Conservation (phyloP, 2,888 invertebrate genomes). For the Embidobia sp. region DNA sequence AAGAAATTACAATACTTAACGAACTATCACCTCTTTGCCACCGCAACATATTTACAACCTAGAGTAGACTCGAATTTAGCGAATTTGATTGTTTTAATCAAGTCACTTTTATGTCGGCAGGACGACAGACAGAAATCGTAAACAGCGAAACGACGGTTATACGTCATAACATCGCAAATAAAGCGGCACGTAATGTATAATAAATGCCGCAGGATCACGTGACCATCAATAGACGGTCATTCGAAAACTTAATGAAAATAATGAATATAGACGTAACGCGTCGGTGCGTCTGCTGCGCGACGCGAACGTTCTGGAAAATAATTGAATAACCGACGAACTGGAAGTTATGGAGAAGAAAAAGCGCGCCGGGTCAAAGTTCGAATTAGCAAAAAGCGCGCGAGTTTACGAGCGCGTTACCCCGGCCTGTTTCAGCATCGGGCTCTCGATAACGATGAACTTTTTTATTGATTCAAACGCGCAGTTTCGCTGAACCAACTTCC, state of each 20-base stretch:
- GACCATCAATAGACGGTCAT: slow-evolving; percentile 6
- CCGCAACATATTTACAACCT: too few relatives aligned
- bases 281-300: background rate
- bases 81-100: background rate
- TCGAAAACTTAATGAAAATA: slow-evolving; percentile 9
- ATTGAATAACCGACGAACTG: background rate
- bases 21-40: too few relatives aligned
- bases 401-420: background rate
- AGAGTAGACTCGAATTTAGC: background rate
- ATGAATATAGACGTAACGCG: slow-evolving; percentile 4
- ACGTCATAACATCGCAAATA: slow-evolving; percentile 3
- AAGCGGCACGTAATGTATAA: background rate
- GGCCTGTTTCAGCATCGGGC: too few relatives aligned
- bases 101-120: background rate
- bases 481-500: slow-evolving; percentile 3
- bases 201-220: background rate
- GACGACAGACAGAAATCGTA: background rate
- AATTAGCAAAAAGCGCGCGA: slow-evolving; percentile 12
- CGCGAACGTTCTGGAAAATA: too few relatives aligned
- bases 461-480: slow-evolving; percentile 22
- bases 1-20: too few relatives aligned
- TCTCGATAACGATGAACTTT: slow-evolving; percentile 15
- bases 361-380: too few relatives aligned
- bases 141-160: slow-evolving; percentile 2
- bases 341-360: too few relatives aligned